A percentile compares a stretch with the other conserved stretches of the same genome.
These are phyloP conservation scores for Erebia ligea DNA, from an alignment of 2,888 invertebrate genomes.

Conservation along the genomic window DNA sequence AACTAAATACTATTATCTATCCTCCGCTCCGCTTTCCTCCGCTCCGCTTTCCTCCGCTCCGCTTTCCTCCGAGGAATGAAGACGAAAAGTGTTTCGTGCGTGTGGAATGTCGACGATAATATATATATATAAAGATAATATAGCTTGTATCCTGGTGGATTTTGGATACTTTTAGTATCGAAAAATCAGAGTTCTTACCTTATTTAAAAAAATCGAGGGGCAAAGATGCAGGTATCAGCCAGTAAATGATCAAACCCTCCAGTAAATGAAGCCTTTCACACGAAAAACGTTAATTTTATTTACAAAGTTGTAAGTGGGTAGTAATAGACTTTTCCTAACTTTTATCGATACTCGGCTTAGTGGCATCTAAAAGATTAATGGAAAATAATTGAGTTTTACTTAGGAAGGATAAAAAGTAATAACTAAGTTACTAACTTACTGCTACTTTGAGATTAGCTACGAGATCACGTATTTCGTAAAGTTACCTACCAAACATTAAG, in stretches of 20 bases:
- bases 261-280: background rate
- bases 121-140: no score
- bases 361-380: constrained; percentile 20
- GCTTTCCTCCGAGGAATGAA: no score
- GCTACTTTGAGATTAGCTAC: constrained; percentile 3
- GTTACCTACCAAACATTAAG: background rate
- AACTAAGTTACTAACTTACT: constrained; percentile 5
- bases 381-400: constrained; percentile 22
- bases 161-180: no score
- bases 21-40: no score
- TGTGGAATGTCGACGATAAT: no score
- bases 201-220: background rate
- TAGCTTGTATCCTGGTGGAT: no score
- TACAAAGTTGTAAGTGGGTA: constrained; percentile 12
- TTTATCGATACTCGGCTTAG: constrained; percentile 16
- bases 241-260: background rate
- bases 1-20: no score
- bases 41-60: no score
- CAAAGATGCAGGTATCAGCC: no score
- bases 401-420: constrained; percentile 12
- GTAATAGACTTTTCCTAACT: constrained; percentile 14
- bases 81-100: no score
- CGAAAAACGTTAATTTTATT: constrained; percentile 8
- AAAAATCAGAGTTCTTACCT: no score
- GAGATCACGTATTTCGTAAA: constrained; percentile 12